A percentile compares a stretch with the other conserved stretches of the same genome.
These are phyloP conservation scores for Bovichtus diacanthus DNA, from an alignment of 2,797 vertebrate genomes.

Conservation along the genomic window DNA sequence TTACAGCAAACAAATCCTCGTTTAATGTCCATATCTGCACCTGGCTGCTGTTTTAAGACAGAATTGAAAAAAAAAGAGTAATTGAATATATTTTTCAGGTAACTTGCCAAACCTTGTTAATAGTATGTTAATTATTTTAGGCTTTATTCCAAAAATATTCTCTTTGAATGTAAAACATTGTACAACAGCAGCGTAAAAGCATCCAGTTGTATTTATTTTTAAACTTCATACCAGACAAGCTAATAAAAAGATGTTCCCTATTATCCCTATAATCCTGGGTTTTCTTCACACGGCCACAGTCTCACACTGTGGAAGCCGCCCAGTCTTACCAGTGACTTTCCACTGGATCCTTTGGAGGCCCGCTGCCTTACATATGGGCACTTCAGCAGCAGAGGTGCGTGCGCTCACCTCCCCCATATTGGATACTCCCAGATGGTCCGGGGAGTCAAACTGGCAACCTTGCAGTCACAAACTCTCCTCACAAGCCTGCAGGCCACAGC, in stretches of 20 bases:
- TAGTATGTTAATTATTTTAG: constrained; percentile 3
- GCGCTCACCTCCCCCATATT: constrained; percentile 46
- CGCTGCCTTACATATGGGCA: constrained; percentile 29
- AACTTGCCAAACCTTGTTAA: not conserved
- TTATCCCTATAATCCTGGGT: too few species aligned
- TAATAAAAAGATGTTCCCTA: constrained; percentile 1
- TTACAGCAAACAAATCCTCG: not conserved
- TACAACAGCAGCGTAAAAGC: not conserved
- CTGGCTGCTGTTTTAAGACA: not conserved
- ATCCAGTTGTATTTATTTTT: not conserved
- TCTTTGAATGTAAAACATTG: not conserved
- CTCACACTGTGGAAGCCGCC: constrained; percentile 29
- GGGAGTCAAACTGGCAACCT: constrained; percentile 75
- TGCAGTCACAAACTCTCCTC: constrained; percentile 59
- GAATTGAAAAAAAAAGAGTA: not conserved
- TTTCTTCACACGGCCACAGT: not conserved
- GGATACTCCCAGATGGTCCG: constrained; percentile 63
- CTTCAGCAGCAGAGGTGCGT: constrained; percentile 36
- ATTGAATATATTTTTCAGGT: not conserved
- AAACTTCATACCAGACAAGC: not conserved
- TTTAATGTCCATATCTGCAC: not conserved
- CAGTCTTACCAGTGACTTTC: constrained; percentile 16
- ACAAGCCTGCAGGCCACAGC: constrained; percentile 67
- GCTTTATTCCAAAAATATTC: not conserved
- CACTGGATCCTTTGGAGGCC: constrained; percentile 28